phyloP scores from a whole-genome alignment of 2,888 invertebrate genomes.

The Hesperia comma region DNA sequence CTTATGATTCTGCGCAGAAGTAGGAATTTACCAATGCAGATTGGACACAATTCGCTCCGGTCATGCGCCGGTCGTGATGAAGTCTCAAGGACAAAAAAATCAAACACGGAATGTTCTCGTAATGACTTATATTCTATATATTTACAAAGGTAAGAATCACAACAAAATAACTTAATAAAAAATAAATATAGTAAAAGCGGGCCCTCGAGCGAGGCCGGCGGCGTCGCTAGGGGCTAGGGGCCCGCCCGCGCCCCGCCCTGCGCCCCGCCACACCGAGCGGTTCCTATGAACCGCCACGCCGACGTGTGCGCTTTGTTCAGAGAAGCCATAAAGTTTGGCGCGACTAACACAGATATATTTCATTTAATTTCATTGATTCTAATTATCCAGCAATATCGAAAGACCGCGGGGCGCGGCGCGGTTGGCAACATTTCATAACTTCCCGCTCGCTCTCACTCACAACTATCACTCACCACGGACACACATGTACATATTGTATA shows the following conservation, averaged over 20 bases:
- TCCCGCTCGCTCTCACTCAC: background rate
- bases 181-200: slow-evolving; percentile 60
- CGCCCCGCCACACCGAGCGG: background rate
- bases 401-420: background rate
- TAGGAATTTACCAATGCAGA: too few species aligned
- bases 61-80: too few species aligned
- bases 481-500: slow-evolving; percentile 8
- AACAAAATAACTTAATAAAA: slow-evolving; percentile 73
- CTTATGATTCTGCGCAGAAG: too few species aligned
- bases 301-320: too few species aligned
- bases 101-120: slow-evolving; percentile 39
- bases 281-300: too few species aligned
- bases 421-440: background rate
- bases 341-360: too few species aligned
- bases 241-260: background rate
- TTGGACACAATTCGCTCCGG: too few species aligned
- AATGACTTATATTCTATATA: slow-evolving; percentile 64
- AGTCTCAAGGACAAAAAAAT: slow-evolving; percentile 40
- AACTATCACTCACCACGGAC: slow-evolving; percentile 8
- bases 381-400: too few species aligned
- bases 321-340: background rate
- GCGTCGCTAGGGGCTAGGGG: background rate
- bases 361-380: too few species aligned
- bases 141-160: slow-evolving; percentile 69
- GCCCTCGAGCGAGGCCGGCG: slow-evolving; percentile 5